Conservation (phyloP, 2,113 vertebrate genomes). For the Prunella himalayana region DNA sequence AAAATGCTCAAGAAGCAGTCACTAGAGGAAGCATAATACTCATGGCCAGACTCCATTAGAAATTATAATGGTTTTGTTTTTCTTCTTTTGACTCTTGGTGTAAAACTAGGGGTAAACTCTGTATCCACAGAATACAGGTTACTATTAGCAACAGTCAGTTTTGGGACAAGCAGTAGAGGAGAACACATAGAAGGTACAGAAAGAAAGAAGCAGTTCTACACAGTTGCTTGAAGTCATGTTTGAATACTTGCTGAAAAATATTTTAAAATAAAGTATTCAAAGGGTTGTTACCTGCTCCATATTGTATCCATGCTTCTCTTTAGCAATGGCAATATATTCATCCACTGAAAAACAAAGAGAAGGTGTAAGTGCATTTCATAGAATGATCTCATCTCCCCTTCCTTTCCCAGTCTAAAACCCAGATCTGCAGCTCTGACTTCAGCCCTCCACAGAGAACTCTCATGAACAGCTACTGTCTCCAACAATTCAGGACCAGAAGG, state of each 20-base stretch:
- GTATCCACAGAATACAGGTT: neutral
- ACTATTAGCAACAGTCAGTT: neutral
- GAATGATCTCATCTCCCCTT: neutral
- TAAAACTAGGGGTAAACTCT: neutral
- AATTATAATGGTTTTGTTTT: neutral
- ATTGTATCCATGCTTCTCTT: constrained; percentile 96
- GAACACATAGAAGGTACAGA: neutral
- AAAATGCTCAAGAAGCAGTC: neutral
- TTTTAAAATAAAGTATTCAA: neutral
- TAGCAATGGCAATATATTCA: constrained; percentile 91
- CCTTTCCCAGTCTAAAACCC: neutral
- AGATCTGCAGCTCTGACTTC: neutral
- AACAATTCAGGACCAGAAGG: neutral
- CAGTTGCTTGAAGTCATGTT: neutral
- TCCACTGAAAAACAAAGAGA: constrained; percentile 84
- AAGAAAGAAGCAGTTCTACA: neutral
- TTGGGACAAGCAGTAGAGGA: neutral
- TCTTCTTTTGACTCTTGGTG: neutral
- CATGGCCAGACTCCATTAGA: neutral
- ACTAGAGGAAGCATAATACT: neutral
- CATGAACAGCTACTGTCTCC: neutral
- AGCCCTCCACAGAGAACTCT: neutral
- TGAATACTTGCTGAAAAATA: neutral
- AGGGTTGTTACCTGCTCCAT: constrained; percentile 88
- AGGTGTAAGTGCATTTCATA: neutral